Conservation (phyloP, 2,113 vertebrate genomes). For the Pipa parva region DNA sequence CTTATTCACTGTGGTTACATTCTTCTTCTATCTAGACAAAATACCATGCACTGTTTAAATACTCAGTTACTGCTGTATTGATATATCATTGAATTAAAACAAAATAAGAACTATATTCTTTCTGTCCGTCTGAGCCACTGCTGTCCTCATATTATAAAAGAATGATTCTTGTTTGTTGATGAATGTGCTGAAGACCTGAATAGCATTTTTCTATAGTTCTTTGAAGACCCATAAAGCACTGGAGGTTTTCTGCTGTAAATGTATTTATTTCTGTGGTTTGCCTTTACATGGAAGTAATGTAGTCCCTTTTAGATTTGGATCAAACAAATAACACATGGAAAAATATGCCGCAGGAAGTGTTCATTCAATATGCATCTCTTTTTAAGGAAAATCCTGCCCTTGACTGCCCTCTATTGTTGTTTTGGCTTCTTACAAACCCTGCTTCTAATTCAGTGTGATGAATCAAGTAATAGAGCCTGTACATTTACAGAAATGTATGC, state of each 20-base stretch:
- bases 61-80: neutral
- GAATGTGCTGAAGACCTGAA: neutral
- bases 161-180: conserved; percentile 6
- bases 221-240: conserved; percentile 5
- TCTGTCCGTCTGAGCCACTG: neutral
- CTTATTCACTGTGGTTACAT: neutral
- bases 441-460: too few relatives aligned
- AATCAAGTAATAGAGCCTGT: too few relatives aligned
- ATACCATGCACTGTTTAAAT: neutral
- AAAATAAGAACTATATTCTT: conserved; percentile 1
- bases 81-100: neutral
- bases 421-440: too few relatives aligned
- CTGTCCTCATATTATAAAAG: neutral
- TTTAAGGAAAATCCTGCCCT: neutral
- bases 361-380: neutral
- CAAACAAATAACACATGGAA: conserved; percentile 31
- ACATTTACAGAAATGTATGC: too few relatives aligned
- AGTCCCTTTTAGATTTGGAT: conserved; percentile 29
- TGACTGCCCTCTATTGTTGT: neutral
- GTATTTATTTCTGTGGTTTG: neutral
- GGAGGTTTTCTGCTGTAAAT: conserved; percentile 22
- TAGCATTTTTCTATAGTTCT: neutral
- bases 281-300: conserved; percentile 13
- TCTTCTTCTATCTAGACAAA: neutral
- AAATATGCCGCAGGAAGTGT: conserved; percentile 4